Evolutionary conservation across 2,888 invertebrate genomes (phyloP).

Genomic region (Limenitis camilla): DNA sequence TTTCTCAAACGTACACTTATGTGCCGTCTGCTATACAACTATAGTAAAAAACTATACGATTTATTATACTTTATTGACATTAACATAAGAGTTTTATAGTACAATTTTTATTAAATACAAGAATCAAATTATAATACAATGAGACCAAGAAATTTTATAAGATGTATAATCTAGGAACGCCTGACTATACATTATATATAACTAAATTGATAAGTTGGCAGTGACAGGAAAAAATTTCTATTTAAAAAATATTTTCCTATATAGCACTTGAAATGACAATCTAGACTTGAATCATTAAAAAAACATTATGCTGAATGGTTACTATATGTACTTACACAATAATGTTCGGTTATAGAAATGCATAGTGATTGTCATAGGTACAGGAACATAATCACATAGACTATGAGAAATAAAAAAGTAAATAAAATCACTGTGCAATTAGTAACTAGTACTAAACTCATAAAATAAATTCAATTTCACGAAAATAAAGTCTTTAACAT

Average conservation of each 20-base stretch:
- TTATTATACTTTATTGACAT: slow-evolving; percentile 68
- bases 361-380: slow-evolving; percentile 31
- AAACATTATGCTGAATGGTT: slow-evolving; percentile 2
- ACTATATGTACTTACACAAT: slow-evolving; percentile 16
- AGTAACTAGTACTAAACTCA: slow-evolving; percentile 44
- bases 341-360: slow-evolving; percentile 22
- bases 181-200: slow-evolving; percentile 33
- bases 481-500: slow-evolving; percentile 55
- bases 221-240: slow-evolving; percentile 43
- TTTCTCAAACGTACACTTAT: too few relatives aligned
- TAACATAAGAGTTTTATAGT: slow-evolving; percentile 65
- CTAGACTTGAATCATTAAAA: background rate
- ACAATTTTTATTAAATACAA: slow-evolving; percentile 64
- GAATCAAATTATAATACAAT: slow-evolving; percentile 65
- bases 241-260: slow-evolving; percentile 16
- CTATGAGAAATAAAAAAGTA: slow-evolving; percentile 38
- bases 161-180: slow-evolving; percentile 61
- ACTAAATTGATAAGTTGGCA: slow-evolving; percentile 53
- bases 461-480: slow-evolving; percentile 54
- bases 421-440: slow-evolving; percentile 62
- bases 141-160: slow-evolving; percentile 63
- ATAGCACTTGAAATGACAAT: too few relatives aligned
- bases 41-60: too few relatives aligned
- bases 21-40: too few relatives aligned
- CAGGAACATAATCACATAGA: slow-evolving; percentile 63